Evolutionary conservation across 2,113 vertebrate genomes (phyloP), one percentile per base, ranked within the genome.

Genomic region (Morone chrysops): DNA sequence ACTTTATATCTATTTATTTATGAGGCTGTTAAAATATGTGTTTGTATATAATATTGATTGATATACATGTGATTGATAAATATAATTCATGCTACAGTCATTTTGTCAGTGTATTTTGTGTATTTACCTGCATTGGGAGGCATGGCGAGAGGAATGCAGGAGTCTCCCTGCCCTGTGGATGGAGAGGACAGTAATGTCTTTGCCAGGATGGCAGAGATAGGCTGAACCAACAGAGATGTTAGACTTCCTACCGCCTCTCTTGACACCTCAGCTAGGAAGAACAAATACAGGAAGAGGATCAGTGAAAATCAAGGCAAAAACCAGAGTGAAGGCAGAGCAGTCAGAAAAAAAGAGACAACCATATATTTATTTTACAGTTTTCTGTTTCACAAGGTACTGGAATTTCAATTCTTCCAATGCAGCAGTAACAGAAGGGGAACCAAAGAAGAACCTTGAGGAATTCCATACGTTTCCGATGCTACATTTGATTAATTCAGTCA

Each of bases 171-270:
- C 13, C 86, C 82, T 0, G 57, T 38, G 45, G 91, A 83, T 6
- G 92, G 80, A 0, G 89, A 89, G 38, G 95, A 95, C 65, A 96
- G 17, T 1, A 99, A 91, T 36, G 91, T 95, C 91, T 92, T 95
- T 78, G 95, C 97, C 4, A 99, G 94, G 50, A 88, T 80, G 7
- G 95, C 91, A 40, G 97, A 97, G 87, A 99, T 93, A 45, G 98
- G 97, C 89, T 99, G 98, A 4, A 99, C 97, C 75, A 99, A 77
- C 40, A 99, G 76, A 0, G 93, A 92, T 1, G 97, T 97, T 81
- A 97, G 92, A 89, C 94, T 96, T 47, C 53, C 51, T 8, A 53
- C 92, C 54, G 87, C 90, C 36, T 95, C 94, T 81, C 94, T 95
- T 82, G 94, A 95, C 89, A 92, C 95, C 63, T 95, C 96, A 91